phyloP scores from a whole-genome alignment of 2,888 invertebrate genomes.

The Eubasilissa splendida region DNA sequence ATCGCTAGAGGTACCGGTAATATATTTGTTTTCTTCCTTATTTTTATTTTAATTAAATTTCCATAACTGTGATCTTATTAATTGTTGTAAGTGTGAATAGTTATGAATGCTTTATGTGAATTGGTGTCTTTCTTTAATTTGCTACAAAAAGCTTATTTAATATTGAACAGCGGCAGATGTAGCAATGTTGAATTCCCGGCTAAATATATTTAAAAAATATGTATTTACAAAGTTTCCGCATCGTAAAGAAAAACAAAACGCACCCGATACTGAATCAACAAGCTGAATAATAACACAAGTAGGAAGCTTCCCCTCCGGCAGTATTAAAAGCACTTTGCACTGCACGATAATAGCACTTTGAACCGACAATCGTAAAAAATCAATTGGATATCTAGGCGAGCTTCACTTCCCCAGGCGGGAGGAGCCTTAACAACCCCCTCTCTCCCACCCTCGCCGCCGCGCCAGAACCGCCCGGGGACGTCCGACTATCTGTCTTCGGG shows the following conservation, averaged over 20 bases:
- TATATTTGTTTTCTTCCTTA: no score
- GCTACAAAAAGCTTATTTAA: no score
- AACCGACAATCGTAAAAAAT: constrained; percentile 36
- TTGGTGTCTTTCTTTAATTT: no score
- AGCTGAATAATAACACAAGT: constrained; percentile 1
- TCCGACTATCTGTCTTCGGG: constrained; percentile 37
- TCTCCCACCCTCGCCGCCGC: background rate
- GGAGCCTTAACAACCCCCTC: constrained; percentile 39
- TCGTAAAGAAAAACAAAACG: background rate
- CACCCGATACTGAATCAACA: constrained; percentile 25
- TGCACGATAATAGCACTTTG: constrained; percentile 43
- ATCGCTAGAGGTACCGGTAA: no score
- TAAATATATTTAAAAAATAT: no score
- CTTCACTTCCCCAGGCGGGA: constrained; percentile 3
- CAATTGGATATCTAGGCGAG: constrained; percentile 45
- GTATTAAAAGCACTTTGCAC: constrained; percentile 14
- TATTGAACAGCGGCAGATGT: no score
- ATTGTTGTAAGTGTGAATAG: no score
- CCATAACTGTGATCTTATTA: no score
- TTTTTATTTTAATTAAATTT: no score
- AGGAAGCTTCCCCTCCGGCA: constrained; percentile 9
- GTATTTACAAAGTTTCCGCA: no score
- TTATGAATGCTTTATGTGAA: no score
- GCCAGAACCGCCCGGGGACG: constrained; percentile 15
- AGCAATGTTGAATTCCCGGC: no score